phyloP scores from a whole-genome alignment of 2,113 vertebrate species.

The Zosterops borbonicus region DNA sequence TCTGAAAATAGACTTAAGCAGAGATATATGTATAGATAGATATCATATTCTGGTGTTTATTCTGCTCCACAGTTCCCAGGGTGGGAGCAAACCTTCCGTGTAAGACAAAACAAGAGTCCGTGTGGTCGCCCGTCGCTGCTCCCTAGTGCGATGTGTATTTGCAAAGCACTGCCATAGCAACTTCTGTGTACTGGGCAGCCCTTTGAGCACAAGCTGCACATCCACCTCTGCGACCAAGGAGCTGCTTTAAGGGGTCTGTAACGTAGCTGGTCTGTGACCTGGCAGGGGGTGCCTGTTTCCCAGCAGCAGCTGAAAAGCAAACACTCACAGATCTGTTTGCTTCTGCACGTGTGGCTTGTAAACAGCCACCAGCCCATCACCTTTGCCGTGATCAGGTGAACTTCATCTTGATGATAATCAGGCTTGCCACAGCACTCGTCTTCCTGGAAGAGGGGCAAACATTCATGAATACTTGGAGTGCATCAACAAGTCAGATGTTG shows the following conservation, averaged over 20 bases:
- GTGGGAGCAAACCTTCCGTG: background rate
- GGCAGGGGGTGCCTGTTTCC: background rate
- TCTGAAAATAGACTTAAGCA: background rate
- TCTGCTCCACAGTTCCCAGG: background rate
- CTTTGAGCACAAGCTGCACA: background rate
- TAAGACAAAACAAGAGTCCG: background rate
- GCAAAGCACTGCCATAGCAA: conserved; percentile 1
- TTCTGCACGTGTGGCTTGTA: background rate
- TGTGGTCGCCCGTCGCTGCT: background rate
- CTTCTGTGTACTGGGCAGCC: background rate
- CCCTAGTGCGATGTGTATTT: background rate
- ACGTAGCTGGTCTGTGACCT: background rate
- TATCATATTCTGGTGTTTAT: background rate
- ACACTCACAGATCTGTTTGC: background rate
- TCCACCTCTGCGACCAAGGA: background rate
- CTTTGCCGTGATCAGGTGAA: background rate
- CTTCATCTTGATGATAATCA: background rate
- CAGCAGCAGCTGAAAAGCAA: conserved; percentile 16
- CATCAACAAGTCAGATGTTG: background rate
- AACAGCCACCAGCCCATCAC: background rate
- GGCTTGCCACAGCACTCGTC: background rate
- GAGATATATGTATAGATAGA: background rate
- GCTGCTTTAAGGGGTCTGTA: background rate
- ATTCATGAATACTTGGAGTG: accelerated
- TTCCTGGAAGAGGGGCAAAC: background rate